Conservation (phyloP, 1,140 invertebrate genomes). For the Latrodectus geometricus region DNA sequence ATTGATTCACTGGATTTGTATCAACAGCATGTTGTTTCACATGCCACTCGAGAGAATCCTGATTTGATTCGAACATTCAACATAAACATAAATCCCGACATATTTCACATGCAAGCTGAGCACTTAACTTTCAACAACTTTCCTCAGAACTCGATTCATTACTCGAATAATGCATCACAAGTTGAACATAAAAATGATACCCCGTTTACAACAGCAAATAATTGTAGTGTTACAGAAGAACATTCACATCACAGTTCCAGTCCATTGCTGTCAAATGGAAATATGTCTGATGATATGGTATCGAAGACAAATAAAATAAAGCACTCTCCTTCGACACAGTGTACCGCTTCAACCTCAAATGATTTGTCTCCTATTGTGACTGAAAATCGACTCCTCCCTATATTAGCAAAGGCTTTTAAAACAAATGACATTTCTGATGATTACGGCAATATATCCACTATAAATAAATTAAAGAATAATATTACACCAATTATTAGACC, state of each 20-base stretch:
- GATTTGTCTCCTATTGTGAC: not conserved
- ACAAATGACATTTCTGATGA: too few relatives aligned
- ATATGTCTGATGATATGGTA: not conserved
- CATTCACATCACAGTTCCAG: not conserved
- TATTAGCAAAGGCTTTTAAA: not conserved
- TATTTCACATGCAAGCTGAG: not conserved
- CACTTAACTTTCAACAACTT: not conserved
- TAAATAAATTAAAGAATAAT: not conserved
- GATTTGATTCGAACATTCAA: constrained; percentile 68
- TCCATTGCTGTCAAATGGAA: not conserved
- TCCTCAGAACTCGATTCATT: not conserved
- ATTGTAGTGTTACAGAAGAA: not conserved
- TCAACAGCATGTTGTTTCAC: constrained; percentile 69
- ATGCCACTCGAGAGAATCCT: constrained; percentile 68
- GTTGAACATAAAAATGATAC: not conserved
- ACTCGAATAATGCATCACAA: not conserved
- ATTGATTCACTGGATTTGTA: constrained; percentile 68
- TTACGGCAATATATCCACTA: not conserved
- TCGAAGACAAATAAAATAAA: not conserved
- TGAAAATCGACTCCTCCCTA: not conserved
- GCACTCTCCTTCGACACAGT: not conserved
- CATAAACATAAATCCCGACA: constrained; percentile 66
- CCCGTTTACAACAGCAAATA: not conserved
- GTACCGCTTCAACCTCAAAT: not conserved
- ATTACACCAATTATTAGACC: not conserved